Evolutionary conservation across 1,140 invertebrate species (phyloP).

Genomic region (Dryas iulia): DNA sequence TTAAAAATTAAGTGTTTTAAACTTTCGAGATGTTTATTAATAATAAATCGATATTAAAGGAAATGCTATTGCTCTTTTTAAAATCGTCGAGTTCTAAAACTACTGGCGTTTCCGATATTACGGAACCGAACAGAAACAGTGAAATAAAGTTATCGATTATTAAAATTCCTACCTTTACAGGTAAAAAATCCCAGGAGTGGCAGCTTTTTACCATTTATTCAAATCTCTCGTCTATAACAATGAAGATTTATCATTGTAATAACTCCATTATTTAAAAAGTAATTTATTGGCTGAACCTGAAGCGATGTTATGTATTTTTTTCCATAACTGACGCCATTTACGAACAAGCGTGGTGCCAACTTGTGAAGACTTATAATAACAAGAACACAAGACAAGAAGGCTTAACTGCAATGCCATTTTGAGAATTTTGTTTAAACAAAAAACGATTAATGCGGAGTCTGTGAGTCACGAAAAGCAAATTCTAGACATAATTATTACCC

Average conservation of each 20-base stretch:
- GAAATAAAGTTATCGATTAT: slow-evolving; percentile 32
- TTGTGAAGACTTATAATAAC: slow-evolving; percentile 31
- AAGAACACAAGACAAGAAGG: no score
- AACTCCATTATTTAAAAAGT: no score
- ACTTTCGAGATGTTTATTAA: slow-evolving; percentile 25
- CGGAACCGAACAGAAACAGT: no score
- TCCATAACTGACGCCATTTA: slow-evolving; percentile 33
- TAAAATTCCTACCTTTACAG: slow-evolving; percentile 32
- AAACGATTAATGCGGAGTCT: slow-evolving; percentile 27
- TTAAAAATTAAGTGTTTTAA: slow-evolving; percentile 21
- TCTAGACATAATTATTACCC: slow-evolving; percentile 31
- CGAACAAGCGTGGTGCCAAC: slow-evolving; percentile 30
- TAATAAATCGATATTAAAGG: no score
- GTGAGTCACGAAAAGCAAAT: slow-evolving; percentile 22
- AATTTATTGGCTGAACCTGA: slow-evolving; percentile 35
- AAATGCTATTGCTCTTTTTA: no score
- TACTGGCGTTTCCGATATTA: neutral
- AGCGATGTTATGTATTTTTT: slow-evolving; percentile 24
- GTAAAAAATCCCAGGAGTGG: slow-evolving; percentile 44
- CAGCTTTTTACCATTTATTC: slow-evolving; percentile 40
- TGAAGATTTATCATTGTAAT: slow-evolving; percentile 39
- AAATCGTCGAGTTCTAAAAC: slow-evolving; percentile 12
- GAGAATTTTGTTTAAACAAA: slow-evolving; percentile 34
- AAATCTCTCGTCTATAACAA: slow-evolving; percentile 36
- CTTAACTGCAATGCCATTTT: slow-evolving; percentile 38